Base-by-base conservation (phyloP, 1,140 invertebrate genomes). In the Macrotrachela quadricornifera region DNA sequence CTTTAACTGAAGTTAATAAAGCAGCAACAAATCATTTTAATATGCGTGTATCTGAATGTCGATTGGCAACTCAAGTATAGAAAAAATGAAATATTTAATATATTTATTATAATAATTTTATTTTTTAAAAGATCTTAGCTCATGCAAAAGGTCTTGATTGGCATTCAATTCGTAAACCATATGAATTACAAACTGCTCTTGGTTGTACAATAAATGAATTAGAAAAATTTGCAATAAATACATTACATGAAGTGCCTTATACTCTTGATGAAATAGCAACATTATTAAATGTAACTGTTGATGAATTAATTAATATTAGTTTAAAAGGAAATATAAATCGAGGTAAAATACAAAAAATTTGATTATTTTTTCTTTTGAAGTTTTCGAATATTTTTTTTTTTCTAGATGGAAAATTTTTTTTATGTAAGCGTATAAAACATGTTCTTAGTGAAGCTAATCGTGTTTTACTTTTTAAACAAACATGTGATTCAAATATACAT, bases 11-110 rank as follows among this genome's bases (percentile, higher is more conserved):
- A 62, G 78, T 82, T 57, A 95, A 96, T 65, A 99, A 99, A 74
- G 91, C 88, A 3, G 82, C 85, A 10, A 83, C 82, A 0, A 68
- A 67, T 14, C 78, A 90, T 63, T 99, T 79, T 65, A 99, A 99
- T 71, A 77, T 78, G 54, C 73, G 94, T 55, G 90, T 96, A 11
- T 79, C 82, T n/a, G 88, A 95, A 73, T 94, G 88, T 64, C 76
- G 83, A 57, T 65, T 95, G 12, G 85, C 85, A 79, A 41, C 42
- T 13, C 55, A 53, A 49, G 15, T 49, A 13, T 41, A 47, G 46
- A 43, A 21, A n/a, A 45, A 30, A 39, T 43, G 15, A 36, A 12
- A 41, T 44, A 13, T 47, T 12, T 48, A 21, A n/a, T 50, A 48
- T 11, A 8, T 41, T 44, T 15, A 38, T 49, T 44, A 2, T 9